These are phyloP conservation scores for Polydesmus complanatus DNA, from an alignment of 2,888 invertebrate species.

Conservation along the genomic window DNA sequence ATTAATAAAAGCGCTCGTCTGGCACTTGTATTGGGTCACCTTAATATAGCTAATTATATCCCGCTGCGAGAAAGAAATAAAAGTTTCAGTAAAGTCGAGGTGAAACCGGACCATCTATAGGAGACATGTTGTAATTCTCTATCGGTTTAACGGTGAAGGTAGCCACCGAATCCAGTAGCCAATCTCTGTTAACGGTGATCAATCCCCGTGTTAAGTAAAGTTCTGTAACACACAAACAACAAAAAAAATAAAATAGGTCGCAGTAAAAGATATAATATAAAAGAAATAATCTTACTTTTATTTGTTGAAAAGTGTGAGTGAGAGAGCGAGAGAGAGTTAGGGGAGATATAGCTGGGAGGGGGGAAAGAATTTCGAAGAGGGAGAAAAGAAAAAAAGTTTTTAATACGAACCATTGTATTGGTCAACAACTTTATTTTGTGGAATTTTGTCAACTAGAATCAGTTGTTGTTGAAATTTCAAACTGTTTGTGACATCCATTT, in stretches of 20 bases:
- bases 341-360: neutral
- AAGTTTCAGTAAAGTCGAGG: neutral
- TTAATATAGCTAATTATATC: neutral
- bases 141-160: neutral
- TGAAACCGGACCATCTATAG: neutral
- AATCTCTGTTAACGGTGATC: conserved; percentile 2
- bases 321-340: no score
- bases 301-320: no score
- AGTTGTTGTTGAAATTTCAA: no score
- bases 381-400: neutral
- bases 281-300: no score
- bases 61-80: neutral
- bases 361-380: neutral
- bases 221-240: neutral
- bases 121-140: neutral
- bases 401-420: neutral
- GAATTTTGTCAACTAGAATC: neutral
- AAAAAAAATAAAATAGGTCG: neutral
- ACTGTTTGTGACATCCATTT: neutral
- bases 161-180: conserved; percentile 3
- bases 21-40: no score
- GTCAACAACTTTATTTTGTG: neutral
- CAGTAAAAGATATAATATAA: neutral
- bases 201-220: neutral
- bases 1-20: no score